Percentiles rank a stretch among this genome's conserved stretches.
These are phyloP conservation scores for Crossocerus cetratus DNA, from an alignment of 2,888 invertebrate genomes.

Conservation along the genomic window DNA sequence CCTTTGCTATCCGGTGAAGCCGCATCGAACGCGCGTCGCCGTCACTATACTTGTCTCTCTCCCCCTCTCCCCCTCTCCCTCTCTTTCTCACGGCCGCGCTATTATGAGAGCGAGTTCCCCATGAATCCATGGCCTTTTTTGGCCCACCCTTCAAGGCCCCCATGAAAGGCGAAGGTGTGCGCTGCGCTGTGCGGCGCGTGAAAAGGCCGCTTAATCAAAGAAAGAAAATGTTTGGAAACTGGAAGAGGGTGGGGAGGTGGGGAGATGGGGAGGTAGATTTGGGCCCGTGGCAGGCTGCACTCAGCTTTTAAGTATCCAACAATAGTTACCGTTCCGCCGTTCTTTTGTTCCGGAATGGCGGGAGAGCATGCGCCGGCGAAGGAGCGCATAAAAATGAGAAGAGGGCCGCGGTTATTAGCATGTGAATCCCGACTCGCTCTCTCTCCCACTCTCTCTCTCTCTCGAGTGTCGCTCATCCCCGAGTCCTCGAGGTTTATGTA, in stretches of 20 bases:
- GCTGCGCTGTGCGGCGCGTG: constrained; percentile 30
- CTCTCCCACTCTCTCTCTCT: constrained; percentile 14
- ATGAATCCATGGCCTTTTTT: constrained; percentile 51
- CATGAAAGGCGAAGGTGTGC: constrained; percentile 52
- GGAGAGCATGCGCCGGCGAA: not conserved
- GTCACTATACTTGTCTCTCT: constrained; percentile 34
- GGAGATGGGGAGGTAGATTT: constrained; percentile 24
- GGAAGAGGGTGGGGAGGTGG: not conserved
- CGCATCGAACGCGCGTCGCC: constrained; percentile 47
- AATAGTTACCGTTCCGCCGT: constrained; percentile 34
- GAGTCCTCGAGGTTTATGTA: constrained; percentile 21
- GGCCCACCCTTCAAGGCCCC: constrained; percentile 51
- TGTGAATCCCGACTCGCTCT: constrained; percentile 34
- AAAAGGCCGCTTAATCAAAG: constrained; percentile 55
- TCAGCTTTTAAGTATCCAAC: constrained; percentile 41
- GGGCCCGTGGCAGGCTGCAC: constrained; percentile 23
- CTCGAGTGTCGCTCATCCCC: constrained; percentile 15
- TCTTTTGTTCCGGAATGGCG: constrained; percentile 24
- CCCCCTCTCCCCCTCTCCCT: too few relatives aligned
- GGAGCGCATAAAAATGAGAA: not conserved
- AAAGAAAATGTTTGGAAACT: constrained; percentile 54
- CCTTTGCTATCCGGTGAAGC: constrained; percentile 51
- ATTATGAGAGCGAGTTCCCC: constrained; percentile 49
- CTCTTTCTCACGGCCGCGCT: too few relatives aligned
- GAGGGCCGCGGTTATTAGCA: constrained; percentile 34